Percentiles rank a stretch among this genome's conserved stretches.
phyloP scores from a whole-genome alignment of 2,888 invertebrate genomes.

The Salpingus planirostris region DNA sequence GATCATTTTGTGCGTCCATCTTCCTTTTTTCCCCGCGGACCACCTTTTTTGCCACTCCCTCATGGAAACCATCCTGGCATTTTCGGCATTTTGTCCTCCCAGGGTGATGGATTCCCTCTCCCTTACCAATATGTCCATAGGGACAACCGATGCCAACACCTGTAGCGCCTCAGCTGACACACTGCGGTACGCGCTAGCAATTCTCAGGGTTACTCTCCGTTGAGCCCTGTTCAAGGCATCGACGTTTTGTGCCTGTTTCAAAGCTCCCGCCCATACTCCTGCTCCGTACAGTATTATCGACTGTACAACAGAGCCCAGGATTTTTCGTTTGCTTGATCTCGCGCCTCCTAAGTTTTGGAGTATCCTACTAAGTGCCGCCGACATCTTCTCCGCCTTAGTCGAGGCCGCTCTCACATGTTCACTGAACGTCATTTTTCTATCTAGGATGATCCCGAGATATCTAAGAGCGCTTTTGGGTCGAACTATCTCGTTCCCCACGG shows the following conservation, averaged over 20 bases:
- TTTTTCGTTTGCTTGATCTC: not conserved
- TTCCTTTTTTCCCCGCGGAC: no score
- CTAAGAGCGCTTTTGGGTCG: no score
- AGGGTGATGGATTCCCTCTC: no score
- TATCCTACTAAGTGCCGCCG: not conserved
- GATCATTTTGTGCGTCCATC: no score
- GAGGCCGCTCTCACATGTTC: not conserved
- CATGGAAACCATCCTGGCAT: no score
- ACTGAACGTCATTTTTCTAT: not conserved
- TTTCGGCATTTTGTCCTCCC: no score
- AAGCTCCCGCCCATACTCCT: not conserved
- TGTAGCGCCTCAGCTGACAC: not conserved
- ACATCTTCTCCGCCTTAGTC: not conserved
- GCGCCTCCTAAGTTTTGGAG: conserved; percentile 1
- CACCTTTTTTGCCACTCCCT: no score
- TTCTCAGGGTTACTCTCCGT: not conserved
- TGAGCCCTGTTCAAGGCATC: not conserved
- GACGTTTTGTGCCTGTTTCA: not conserved
- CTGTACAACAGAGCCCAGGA: not conserved
- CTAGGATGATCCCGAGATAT: not conserved
- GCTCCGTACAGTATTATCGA: conserved; percentile 1
- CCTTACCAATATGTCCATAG: not conserved
- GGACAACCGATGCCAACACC: not conserved
- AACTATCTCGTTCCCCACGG: not conserved
- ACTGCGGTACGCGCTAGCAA: not conserved